These are phyloP conservation scores for Cariama cristata DNA, from an alignment of 2,113 vertebrate species.

Conservation along the genomic window DNA sequence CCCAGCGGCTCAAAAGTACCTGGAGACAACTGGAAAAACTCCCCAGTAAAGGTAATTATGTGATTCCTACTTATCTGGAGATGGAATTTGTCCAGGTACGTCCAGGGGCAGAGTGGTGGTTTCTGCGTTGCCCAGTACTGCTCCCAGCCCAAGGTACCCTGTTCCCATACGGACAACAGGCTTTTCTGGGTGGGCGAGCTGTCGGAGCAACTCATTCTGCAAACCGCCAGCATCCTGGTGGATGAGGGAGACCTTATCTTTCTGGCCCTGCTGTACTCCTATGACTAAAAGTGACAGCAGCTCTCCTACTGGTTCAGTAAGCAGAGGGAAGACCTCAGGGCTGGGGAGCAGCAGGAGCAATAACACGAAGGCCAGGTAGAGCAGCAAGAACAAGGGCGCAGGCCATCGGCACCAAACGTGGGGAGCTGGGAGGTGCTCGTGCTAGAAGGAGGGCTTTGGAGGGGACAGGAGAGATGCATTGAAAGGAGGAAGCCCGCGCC, in stretches of 20 bases:
- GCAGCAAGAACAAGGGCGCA: not conserved
- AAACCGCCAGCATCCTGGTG: not conserved
- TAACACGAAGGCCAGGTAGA: not conserved
- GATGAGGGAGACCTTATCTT: not conserved
- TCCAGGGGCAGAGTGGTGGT: not conserved
- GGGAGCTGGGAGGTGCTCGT: not conserved
- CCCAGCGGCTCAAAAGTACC: not conserved
- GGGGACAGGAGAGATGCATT: not conserved
- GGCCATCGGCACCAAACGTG: not conserved
- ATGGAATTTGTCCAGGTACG: not conserved
- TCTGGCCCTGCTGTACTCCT: not conserved
- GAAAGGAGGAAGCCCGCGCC: rapidly evolving
- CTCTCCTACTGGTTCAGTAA: not conserved
- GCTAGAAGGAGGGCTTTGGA: not conserved
- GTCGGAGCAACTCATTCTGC: not conserved
- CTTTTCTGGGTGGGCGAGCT: not conserved
- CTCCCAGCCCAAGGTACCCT: not conserved
- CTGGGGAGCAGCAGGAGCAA: not conserved
- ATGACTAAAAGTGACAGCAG: not conserved
- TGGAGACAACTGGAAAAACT: not conserved
- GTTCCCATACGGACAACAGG: not conserved
- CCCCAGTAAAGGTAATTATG: not conserved
- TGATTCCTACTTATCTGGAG: not conserved
- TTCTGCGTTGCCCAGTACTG: not conserved
- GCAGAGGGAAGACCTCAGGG: not conserved